Evolutionary conservation across 2,113 vertebrate species (phyloP).

Genomic region (Plestiodon gilberti): DNA sequence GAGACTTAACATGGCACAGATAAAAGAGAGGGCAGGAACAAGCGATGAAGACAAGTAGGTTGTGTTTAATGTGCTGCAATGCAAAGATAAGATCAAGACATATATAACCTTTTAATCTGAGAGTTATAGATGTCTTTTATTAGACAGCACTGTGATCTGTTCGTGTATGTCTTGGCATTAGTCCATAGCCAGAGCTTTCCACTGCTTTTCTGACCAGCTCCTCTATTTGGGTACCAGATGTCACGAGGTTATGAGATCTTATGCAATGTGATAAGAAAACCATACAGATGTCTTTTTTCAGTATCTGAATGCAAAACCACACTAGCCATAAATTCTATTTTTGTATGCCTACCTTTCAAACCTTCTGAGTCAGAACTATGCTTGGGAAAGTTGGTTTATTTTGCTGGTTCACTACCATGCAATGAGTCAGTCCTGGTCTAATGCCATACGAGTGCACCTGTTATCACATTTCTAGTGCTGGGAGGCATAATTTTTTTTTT

Average conservation of each 20-base stretch:
- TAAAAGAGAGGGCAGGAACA: neutral
- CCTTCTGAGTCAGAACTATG: neutral
- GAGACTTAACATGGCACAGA: neutral
- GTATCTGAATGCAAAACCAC: neutral
- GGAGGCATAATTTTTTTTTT: neutral
- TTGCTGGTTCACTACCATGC: neutral
- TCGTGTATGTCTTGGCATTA: neutral
- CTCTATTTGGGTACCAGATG: neutral
- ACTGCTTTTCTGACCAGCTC: neutral
- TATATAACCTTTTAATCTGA: conserved; percentile 1
- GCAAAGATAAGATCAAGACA: conserved; percentile 4
- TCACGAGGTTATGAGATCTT: neutral
- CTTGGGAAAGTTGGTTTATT: neutral
- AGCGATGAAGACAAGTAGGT: neutral
- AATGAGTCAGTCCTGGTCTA: conserved; percentile 16
- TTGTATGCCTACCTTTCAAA: neutral
- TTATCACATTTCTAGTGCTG: neutral
- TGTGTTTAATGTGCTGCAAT: conserved; percentile 12
- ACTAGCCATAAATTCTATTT: neutral
- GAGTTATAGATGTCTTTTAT: neutral
- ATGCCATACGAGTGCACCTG: neutral
- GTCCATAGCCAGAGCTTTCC: neutral
- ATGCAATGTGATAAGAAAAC: neutral
- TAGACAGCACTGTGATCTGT: neutral
- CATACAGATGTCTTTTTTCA: neutral